Evolutionary conservation across 2,888 invertebrate genomes (phyloP), one percentile per base, ranked within the genome.

Genomic region (Acheta domesticus): DNA sequence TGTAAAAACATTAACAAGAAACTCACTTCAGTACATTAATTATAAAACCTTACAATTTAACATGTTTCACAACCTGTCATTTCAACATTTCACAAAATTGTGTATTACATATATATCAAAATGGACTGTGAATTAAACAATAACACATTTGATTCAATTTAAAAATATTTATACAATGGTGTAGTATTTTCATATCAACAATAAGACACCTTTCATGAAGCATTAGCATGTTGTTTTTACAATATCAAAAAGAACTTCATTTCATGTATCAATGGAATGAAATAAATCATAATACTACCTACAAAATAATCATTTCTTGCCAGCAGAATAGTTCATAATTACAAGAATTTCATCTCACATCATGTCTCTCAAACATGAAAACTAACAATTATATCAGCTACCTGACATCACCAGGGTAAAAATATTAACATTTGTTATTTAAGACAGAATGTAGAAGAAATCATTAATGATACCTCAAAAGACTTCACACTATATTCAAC

Each of bases 1-100:
- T 62, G n/a, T 62, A 62, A 62, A 62, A 19, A 62, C n/a, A n/a
- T 62, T 62, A 62, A 62, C 62, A 62, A 62, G 62, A 62, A 62
- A 62, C 62, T 62, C 14, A 62, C 62, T 62, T 62, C n/a, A n/a
- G 62, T 62, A n/a, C 36, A 62, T 62, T n/a, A 62, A 62, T 19
- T 62, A 62, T n/a, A 62, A 62, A 62, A 62, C 62, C 62, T 62
- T 62, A 19, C 36, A 36, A 36, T 36, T 36, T 36, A 36, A 62
- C 14, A 19, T 62, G 62, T 62, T 14, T 62, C 62, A 62, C 62
- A 62, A 62, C 62, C 62, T 62, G 62, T 19, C n/a, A 19, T 62
- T 62, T 62, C 62, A 62, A 62, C 62, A 62, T 62, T 8, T 62
- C 62, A 62, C 62, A 62, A 62, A 62, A 36, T 62, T 19, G 14